Evolutionary conservation across 2,113 vertebrate species (phyloP).

Genomic region (Halcyon malimbica): DNA sequence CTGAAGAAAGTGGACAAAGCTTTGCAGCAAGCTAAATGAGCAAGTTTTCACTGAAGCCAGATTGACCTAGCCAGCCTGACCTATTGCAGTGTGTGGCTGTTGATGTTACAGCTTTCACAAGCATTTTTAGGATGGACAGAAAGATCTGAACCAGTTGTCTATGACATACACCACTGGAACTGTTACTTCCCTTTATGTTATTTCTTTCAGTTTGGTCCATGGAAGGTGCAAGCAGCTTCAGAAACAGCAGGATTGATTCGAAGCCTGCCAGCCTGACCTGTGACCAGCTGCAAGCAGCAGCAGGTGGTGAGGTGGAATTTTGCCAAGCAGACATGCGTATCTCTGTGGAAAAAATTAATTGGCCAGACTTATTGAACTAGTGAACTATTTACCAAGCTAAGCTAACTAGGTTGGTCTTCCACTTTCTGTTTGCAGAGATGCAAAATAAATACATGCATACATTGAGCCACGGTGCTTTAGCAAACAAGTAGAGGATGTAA

Average conservation of each 20-base stretch:
- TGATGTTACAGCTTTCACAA: not conserved
- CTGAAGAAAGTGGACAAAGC: not conserved
- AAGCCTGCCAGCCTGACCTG: not conserved
- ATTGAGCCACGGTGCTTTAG: not conserved
- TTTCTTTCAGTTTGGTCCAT: not conserved
- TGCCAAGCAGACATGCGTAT: not conserved
- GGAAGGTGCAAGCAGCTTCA: not conserved
- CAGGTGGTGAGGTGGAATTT: not conserved
- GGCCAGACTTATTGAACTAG: not conserved
- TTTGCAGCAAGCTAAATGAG: not conserved
- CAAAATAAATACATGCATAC: not conserved
- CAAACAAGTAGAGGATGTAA: not conserved
- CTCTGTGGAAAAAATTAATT: not conserved
- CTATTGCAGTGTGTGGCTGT: not conserved
- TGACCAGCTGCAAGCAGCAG: not conserved
- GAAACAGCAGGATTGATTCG: not conserved
- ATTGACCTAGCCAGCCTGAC: not conserved
- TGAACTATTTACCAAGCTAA: not conserved
- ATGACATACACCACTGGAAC: fast-evolving
- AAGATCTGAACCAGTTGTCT: not conserved
- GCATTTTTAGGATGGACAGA: not conserved
- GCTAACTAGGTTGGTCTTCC: not conserved
- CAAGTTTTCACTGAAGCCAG: not conserved
- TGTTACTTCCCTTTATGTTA: fast-evolving
- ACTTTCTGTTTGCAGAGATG: constrained; percentile 17